Evolutionary conservation across 2,888 invertebrate genomes (phyloP), one percentile per base, ranked within the genome.

Genomic region (Lycia hirtaria): DNA sequence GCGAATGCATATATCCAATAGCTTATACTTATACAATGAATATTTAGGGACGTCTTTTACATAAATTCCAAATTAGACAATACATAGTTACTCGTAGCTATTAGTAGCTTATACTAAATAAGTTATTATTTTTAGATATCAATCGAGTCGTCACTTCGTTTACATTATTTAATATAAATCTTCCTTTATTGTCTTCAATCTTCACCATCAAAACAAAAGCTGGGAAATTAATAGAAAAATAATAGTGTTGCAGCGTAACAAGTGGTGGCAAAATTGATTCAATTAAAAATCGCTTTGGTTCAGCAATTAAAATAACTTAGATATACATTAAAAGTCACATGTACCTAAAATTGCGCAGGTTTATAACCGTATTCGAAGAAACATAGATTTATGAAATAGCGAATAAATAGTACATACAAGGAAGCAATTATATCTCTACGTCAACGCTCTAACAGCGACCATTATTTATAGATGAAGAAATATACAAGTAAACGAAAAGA

Each of bases 181-280:
- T 91, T 88, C 87, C 86, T 88, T 87, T 92, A 92, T 92, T 92
- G 91, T 92, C 91, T 90, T 91, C 82, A 85, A 87, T 84, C 82
- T 88, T 84, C 82, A 87, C 79, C 79, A 83, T 84, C 80, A 71
- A 83, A 84, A 87, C 37, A 83, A 80, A 87, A 87, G 83, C 81
- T 78, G 81, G 85, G 81, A 60, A 69, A 64, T 57, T 48, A 64
- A 60, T 26, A 60, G 57, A 61, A 61, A 43, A 60, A 60, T n/a
- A 56, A 68, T 62, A 56, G 69, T 70, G 69, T 68, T 64, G 62
- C 67, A 69, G 70, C 68, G 51, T 70, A 70, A 70, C 70, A 64
- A 89, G 89, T 90, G 89, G 84, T 85, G 88, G 87, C 85, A 83
- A 81, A 77, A 71, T 65, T 71, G 61, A 69, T 76, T 76, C 74